Conservation (phyloP, 1,140 invertebrate species). For the Heliconius hewitsoni region DNA sequence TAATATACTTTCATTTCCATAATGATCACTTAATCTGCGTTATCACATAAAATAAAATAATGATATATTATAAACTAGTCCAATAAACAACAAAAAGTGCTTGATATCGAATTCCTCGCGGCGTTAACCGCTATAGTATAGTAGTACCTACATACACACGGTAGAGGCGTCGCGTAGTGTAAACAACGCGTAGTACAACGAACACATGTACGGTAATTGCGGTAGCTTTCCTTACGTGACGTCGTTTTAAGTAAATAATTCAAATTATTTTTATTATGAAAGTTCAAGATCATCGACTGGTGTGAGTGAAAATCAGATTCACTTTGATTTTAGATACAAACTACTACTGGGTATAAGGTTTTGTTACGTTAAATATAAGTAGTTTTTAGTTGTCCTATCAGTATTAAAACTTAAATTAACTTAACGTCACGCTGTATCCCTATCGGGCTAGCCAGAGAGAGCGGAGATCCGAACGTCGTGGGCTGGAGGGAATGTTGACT, state of each 20-base stretch:
- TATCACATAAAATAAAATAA: neutral
- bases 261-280: too few species aligned
- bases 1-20: too few species aligned
- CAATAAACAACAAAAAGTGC: neutral
- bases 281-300: neutral
- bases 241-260: too few species aligned
- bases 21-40: neutral
- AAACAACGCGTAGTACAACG: conserved; percentile 5
- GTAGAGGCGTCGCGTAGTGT: neutral
- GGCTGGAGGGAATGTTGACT: too few species aligned
- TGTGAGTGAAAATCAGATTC: neutral
- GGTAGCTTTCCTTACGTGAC: neutral
- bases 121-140: neutral
- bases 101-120: conserved; percentile 1
- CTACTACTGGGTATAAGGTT: neutral
- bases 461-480: too few species aligned
- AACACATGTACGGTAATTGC: conserved; percentile 13
- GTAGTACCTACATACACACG: neutral
- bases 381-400: too few species aligned
- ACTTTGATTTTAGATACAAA: neutral
- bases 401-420: too few species aligned
- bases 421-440: too few species aligned
- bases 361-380: too few species aligned
- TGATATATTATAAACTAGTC: neutral
- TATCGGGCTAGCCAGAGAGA: too few species aligned